Evolutionary conservation across 2,888 invertebrate species (phyloP).

Genomic region (Nematopogon swammerdamellus): DNA sequence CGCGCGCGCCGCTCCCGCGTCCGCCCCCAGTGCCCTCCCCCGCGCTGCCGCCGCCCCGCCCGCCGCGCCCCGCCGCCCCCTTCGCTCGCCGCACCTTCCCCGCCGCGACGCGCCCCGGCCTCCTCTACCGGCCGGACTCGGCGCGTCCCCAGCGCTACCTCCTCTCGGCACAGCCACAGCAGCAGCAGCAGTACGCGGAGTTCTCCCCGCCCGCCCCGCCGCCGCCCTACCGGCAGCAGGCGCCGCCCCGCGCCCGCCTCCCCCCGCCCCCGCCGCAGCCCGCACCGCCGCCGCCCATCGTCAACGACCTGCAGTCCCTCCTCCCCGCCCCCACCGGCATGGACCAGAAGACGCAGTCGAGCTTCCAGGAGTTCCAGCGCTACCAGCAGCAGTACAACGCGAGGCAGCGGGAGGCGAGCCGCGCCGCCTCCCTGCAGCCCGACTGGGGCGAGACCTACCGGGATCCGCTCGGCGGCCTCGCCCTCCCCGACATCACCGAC

Average conservation of each 20-base stretch:
- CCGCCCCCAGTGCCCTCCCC: constrained; percentile 14
- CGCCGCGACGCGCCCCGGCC: constrained; percentile 15
- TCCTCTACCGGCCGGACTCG: constrained; percentile 11
- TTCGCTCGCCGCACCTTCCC: constrained; percentile 17
- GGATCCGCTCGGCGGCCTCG: constrained; percentile 31
- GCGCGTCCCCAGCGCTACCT: constrained; percentile 6
- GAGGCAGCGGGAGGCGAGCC: constrained; percentile 48
- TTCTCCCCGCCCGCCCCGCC: constrained; percentile 1
- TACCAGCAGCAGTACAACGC: constrained; percentile 64
- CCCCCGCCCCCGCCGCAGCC: constrained; percentile 11
- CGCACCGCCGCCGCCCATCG: constrained; percentile 26
- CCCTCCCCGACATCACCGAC: constrained; percentile 43
- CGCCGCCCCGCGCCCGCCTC: constrained; percentile 15
- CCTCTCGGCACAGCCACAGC: constrained; percentile 4
- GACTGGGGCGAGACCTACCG: constrained; percentile 51
- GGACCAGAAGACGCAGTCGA: constrained; percentile 61
- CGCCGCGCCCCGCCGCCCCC: constrained; percentile 12
- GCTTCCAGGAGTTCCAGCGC: constrained; percentile 62
- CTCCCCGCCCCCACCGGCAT: constrained; percentile 49
- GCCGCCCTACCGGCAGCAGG: constrained; percentile 10
- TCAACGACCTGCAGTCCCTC: constrained; percentile 37
- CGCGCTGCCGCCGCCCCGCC: constrained; percentile 14
- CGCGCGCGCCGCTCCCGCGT: constrained; percentile 18
- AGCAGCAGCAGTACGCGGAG: constrained; percentile 2
- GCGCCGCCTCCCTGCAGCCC: constrained; percentile 24